A percentile compares a stretch with the other conserved stretches of the same genome.
Evolutionary conservation across 2,888 invertebrate species (phyloP).

Genomic region (Thalpophila matura): DNA sequence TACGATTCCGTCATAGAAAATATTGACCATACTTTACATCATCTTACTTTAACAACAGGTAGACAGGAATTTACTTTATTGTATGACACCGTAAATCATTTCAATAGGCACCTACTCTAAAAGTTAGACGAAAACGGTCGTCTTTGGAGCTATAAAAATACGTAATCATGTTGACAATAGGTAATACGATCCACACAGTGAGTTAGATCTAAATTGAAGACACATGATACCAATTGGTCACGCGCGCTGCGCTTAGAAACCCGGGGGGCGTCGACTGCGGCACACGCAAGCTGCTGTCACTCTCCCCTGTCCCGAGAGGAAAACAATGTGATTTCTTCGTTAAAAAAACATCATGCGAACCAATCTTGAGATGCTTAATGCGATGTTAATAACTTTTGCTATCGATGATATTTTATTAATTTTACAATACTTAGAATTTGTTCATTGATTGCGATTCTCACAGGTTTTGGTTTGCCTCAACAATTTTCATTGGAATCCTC

Average conservation of each 20-base stretch:
- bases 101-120: background rate
- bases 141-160: conserved; percentile 42
- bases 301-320: conserved; percentile 82
- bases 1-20: conserved; percentile 7
- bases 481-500: background rate
- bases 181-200: conserved; percentile 62
- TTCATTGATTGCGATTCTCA: background rate
- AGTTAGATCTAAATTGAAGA: conserved; percentile 75
- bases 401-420: conserved; percentile 39
- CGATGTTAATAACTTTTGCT: conserved; percentile 56
- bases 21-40: conserved; percentile 12
- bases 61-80: conserved; percentile 1
- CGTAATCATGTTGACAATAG: conserved; percentile 63
- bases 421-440: background rate
- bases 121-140: conserved; percentile 9
- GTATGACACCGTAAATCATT: conserved; percentile 1
- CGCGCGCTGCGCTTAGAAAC: conserved; percentile 83
- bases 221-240: conserved; percentile 82
- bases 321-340: conserved; percentile 84
- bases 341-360: conserved; percentile 71
- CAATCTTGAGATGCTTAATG: conserved; percentile 42
- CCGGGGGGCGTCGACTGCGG: conserved; percentile 82
- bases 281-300: conserved; percentile 81
- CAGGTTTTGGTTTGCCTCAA: conserved; percentile 22
- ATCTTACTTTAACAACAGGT: conserved; percentile 8